phyloP scores from a whole-genome alignment of 2,888 invertebrate genomes.

The Anagyrus pseudococci region DNA sequence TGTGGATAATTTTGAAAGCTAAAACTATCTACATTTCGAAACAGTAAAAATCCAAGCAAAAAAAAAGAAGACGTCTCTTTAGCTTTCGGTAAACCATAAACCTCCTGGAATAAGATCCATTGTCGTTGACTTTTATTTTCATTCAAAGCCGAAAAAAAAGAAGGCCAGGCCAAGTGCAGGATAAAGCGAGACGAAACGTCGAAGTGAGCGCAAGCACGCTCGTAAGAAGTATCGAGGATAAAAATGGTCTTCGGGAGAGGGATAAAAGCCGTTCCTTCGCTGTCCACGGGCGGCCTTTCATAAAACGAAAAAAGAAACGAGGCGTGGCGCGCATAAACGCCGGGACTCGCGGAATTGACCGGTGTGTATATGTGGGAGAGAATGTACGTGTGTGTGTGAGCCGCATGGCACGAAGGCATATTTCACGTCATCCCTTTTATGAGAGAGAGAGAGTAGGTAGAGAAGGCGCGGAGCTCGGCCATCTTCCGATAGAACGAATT shows the following conservation, averaged over 20 bases:
- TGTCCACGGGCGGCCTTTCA: too few relatives aligned
- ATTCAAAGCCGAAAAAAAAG: background rate
- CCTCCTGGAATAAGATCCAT: constrained; percentile 9
- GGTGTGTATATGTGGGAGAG: background rate
- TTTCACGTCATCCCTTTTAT: constrained; percentile 20
- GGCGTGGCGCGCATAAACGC: background rate
- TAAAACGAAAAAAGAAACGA: background rate
- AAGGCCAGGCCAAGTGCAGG: too few relatives aligned
- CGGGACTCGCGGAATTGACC: too few relatives aligned
- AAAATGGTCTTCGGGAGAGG: background rate
- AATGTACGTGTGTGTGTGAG: constrained; percentile 19
- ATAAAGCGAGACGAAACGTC: too few relatives aligned
- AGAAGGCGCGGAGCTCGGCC: too few relatives aligned
- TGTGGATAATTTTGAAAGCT: too few relatives aligned
- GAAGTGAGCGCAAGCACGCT: background rate
- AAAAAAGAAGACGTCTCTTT: too few relatives aligned
- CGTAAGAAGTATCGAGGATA: background rate
- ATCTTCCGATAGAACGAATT: constrained; percentile 22
- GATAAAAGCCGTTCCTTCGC: too few relatives aligned
- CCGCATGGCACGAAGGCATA: too few relatives aligned
- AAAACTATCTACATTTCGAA: too few relatives aligned
- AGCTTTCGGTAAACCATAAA: background rate
- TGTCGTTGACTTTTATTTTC: constrained; percentile 24
- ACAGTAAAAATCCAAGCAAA: background rate
- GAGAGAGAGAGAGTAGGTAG: background rate